Evolutionary conservation across 2,113 vertebrate genomes (phyloP).

Genomic region (Ameiurus melas): DNA sequence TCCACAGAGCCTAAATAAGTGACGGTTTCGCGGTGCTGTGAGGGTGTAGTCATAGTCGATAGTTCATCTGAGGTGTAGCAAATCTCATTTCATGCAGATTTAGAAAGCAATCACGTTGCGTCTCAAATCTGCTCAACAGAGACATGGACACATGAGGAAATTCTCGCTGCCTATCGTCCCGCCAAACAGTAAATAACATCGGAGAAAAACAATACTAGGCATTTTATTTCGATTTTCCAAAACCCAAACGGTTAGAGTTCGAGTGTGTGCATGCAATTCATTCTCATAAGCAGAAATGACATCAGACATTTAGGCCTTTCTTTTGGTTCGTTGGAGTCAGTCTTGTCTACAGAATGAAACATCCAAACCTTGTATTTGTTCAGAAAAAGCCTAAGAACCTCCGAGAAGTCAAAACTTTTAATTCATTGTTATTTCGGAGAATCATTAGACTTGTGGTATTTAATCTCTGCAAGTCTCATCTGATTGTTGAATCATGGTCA

Average conservation of each 20-base stretch:
- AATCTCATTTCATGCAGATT: slow-evolving; percentile 37
- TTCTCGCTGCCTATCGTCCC: background rate
- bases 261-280: background rate
- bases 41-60: background rate
- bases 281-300: background rate
- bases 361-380: background rate
- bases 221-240: background rate
- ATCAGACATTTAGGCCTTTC: background rate
- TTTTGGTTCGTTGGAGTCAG: background rate
- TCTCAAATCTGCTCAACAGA: slow-evolving; percentile 9
- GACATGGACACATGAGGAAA: background rate
- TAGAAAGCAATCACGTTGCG: slow-evolving; percentile 17
- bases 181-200: background rate
- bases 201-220: background rate
- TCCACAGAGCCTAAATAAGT: background rate
- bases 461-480: background rate
- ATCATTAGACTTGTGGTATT: background rate
- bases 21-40: background rate
- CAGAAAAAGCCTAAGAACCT: too few relatives aligned
- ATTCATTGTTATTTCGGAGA: too few relatives aligned
- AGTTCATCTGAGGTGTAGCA: slow-evolving; percentile 27
- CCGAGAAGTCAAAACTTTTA: background rate
- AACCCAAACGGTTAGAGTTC: background rate
- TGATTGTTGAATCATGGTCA: background rate
- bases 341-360: background rate